phyloP scores from a whole-genome alignment of 2,888 invertebrate species.

The Nomada goodeniana region DNA sequence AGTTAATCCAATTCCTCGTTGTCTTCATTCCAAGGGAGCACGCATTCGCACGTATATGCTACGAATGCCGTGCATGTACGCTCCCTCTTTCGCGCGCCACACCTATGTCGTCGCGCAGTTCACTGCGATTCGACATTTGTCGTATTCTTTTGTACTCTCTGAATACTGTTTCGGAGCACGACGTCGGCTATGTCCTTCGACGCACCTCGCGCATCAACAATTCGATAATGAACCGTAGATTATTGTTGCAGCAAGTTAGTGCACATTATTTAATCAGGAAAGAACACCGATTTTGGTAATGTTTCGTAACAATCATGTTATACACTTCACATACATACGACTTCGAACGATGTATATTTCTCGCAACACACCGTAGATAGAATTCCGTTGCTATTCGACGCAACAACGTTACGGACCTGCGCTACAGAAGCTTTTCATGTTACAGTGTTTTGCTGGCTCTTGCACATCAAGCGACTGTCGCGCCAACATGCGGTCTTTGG shows the following conservation, averaged over 20 bases:
- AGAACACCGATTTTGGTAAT: neutral
- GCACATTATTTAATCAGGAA: neutral
- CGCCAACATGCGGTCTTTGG: conserved; percentile 27
- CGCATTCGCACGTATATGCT: conserved; percentile 16
- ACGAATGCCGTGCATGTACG: conserved; percentile 38
- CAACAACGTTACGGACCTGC: conserved; percentile 47
- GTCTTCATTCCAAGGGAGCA: conserved; percentile 54
- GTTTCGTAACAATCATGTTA: conserved; percentile 26
- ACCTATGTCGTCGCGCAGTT: conserved; percentile 65
- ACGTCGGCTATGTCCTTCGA: conserved; percentile 15
- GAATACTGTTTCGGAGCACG: neutral
- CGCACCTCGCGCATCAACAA: conserved; percentile 17
- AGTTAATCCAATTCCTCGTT: conserved; percentile 41
- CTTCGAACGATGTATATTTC: conserved; percentile 9
- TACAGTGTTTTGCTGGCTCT: conserved; percentile 45
- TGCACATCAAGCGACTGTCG: conserved; percentile 28
- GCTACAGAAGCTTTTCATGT: conserved; percentile 37
- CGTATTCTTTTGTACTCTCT: conserved; percentile 21
- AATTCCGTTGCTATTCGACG: conserved; percentile 21
- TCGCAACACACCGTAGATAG: neutral
- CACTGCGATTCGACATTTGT: conserved; percentile 60
- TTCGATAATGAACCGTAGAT: conserved; percentile 8
- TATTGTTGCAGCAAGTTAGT: neutral
- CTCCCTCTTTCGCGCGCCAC: conserved; percentile 68
- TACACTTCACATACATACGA: neutral